A percentile compares a stretch with the other conserved stretches of the same genome.
These are phyloP conservation scores for Microtus agrestis DNA, from an alignment of 2,797 vertebrate genomes.

Conservation along the genomic window DNA sequence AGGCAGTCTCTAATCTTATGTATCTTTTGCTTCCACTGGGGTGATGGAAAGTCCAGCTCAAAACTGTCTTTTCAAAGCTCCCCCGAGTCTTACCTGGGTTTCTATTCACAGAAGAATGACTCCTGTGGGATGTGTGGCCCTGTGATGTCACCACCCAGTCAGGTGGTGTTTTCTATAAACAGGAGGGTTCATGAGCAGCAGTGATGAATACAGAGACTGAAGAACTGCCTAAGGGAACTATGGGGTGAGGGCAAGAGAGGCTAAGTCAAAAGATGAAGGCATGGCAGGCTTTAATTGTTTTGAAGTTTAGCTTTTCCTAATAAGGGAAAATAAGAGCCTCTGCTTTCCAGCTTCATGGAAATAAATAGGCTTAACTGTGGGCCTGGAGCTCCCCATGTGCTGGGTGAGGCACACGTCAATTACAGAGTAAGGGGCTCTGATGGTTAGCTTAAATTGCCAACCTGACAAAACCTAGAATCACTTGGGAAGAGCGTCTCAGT, in stretches of 20 bases:
- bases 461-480: not conserved
- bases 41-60: not conserved
- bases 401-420: not conserved
- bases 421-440: not conserved
- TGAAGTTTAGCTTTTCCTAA: not conserved
- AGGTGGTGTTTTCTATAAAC: not conserved
- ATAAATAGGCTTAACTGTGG: not conserved
- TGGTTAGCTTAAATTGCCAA: not conserved
- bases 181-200: not conserved
- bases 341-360: constrained; percentile 20
- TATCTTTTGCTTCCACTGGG: not conserved
- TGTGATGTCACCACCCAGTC: not conserved
- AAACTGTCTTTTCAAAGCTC: not conserved
- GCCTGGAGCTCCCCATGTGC: not conserved
- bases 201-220: not conserved
- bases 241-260: not conserved
- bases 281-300: constrained; percentile 23
- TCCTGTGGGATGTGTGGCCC: not conserved
- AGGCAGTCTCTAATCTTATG: not conserved
- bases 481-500: not conserved
- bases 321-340: not conserved
- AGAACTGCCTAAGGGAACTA: not conserved
- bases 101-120: not conserved
- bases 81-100: not conserved
- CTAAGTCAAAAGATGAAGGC: not conserved